A percentile compares a stretch with the other conserved stretches of the same genome.
Conservation (phyloP, 2,113 vertebrate species). For the Proterorhinus semilunaris region DNA sequence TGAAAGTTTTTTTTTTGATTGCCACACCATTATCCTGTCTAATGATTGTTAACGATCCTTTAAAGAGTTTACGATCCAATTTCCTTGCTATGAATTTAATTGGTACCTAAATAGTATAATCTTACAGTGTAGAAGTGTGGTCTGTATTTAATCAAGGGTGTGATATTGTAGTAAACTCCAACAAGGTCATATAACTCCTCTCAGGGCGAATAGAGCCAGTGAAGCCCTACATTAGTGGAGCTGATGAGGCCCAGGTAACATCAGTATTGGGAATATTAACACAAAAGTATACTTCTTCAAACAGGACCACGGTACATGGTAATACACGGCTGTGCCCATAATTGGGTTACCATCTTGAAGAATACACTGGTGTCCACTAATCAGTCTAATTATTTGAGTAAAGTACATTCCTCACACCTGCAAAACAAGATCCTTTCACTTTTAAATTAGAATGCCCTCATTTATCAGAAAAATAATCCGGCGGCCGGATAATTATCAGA, state of each 20-base stretch:
- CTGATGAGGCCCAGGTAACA: constrained; percentile 22
- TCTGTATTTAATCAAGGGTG: constrained; percentile 65
- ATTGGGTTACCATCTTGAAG: constrained; percentile 1
- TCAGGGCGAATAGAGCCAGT: constrained; percentile 41
- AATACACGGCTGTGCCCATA: not conserved
- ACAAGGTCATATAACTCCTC: constrained; percentile 69
- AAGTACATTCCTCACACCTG: constrained; percentile 54
- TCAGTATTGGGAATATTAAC: constrained; percentile 41
- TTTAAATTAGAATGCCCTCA: constrained; percentile 70
- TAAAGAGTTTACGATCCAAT: constrained; percentile 72
- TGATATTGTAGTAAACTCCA: constrained; percentile 30
- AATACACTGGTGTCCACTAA: constrained; percentile 34
- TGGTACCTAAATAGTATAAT: constrained; percentile 67
- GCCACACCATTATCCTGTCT: constrained; percentile 68
- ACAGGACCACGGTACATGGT: constrained; percentile 12
- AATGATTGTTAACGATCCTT: constrained; percentile 72
- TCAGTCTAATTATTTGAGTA: constrained; percentile 67
- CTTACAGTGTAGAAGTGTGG: constrained; percentile 58
- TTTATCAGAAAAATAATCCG: constrained; percentile 63
- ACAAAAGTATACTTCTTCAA: constrained; percentile 23
- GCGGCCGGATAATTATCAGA: constrained; percentile 67
- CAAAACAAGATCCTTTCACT: constrained; percentile 52
- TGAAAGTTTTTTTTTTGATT: constrained; percentile 73
- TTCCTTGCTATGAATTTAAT: constrained; percentile 68
- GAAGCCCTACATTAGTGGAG: constrained; percentile 27